Evolutionary conservation across 2,888 invertebrate species (phyloP), one percentile per base, ranked within the genome.

Genomic region (Taenaris catops): DNA sequence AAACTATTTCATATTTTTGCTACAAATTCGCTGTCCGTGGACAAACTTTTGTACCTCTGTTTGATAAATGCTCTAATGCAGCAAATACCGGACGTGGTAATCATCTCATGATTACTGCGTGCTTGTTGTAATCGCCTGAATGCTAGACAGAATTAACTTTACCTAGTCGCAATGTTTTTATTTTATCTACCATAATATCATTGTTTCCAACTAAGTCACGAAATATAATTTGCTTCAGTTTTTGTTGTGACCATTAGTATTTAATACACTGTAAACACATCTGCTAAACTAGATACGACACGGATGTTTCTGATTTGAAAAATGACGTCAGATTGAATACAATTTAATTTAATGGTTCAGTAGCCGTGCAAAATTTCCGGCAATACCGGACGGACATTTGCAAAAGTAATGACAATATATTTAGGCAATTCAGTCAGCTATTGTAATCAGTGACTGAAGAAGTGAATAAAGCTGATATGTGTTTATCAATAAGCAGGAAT

Each of bases 61-160:
- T 78, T 69, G 60, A 58, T 67, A 72, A 75, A 76, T 71, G 64
- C 64, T 65, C 54, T 63, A 63, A 61, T 58, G 53, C 48, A 35
- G 37, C 46, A 59, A 62, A 58, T 53, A 58, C 78, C 78, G 83
- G 83, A 83, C 66, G 70, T 44, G 44, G 71, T 78, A 80, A 81
- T 80, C 71, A 73, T 80, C 65, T 55, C 59, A 79, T 80, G 73
- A 81, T 80, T 76, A 65, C 62, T 53, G 52, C 57, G 66, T 75
- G 65, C 67, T 79, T 74, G 68, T 48, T 56, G 70, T 76, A 78
- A 80, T 78, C 61, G 63, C 66, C 51, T 59, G 52, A 40, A 37
- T 55, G 60, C 61, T 56, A 51, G 53, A 49, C 59, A 53, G 67
- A 70, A 72, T 72, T 60, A 62, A 63, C 63, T 75, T 76, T 73